Evolutionary conservation across 2,888 invertebrate genomes (phyloP), one percentile per base, ranked within the genome.

Genomic region (Ferrisia virgata): DNA sequence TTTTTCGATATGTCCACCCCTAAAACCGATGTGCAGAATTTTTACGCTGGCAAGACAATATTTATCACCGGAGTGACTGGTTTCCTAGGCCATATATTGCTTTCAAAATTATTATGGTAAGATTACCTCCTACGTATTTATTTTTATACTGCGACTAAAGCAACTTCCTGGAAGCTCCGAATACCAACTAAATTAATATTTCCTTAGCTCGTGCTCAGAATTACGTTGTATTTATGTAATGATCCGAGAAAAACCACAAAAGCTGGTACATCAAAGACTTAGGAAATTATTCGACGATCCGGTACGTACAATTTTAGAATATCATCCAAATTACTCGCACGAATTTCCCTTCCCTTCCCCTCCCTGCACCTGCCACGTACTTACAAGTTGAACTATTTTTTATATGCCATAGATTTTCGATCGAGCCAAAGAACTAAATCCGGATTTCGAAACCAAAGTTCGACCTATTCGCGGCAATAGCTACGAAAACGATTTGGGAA

Each of bases 381-480:
- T n/a, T n/a, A n/a, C n/a, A 9, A 13, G 0, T 13, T 43, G 15
- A 13, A 15, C 9, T 43, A 43, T 3, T 11, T 43, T 15, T 43
- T 43, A 9, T 25, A 0, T 22, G 2, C 13, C 13, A 18, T 25
- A 86, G 86, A 25, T 86, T 11, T 86, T 86, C 47, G 84, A 85
- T 13, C 40, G 82, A 22, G 79, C 85, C 84, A 86, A 85, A 81
- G 79, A 78, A 47, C 69, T 85, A 76, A 87, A 89, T 69, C 91
- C 91, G 0, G 89, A 90, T 87, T 92, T 92, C 87, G 90, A 92
- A 64, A 91, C 92, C 87, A 93, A 94, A 88, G 89, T 95, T 25
- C 91, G 92, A 15, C 92, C 92, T 11, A 90, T 95, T 0, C 89
- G 91, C 0, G 94, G 93, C 0, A 94, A 94, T 88, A 93, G 93